Evolutionary conservation across 2,888 invertebrate genomes (phyloP).

Genomic region (Proisotoma minuta): DNA sequence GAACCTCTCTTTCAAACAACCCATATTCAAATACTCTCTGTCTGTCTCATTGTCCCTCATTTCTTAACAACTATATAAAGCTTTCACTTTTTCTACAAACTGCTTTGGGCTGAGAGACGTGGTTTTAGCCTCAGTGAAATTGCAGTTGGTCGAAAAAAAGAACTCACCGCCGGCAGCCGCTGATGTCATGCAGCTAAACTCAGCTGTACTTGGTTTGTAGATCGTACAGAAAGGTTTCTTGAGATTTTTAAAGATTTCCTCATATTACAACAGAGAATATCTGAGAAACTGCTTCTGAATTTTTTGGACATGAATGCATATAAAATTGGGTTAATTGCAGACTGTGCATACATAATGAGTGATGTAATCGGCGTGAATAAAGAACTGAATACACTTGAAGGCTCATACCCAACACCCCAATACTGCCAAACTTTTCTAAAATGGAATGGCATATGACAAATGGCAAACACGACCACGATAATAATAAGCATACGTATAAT

Average conservation of each 20-base stretch:
- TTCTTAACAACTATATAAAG: too few species aligned
- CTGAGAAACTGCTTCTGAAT: constrained; percentile 78
- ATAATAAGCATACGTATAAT: constrained; percentile 85
- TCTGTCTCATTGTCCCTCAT: too few species aligned
- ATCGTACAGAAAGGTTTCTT: constrained; percentile 34
- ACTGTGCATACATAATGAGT: constrained; percentile 82
- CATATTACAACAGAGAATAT: constrained; percentile 62
- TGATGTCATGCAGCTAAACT: constrained; percentile 27
- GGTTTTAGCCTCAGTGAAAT: too few species aligned
- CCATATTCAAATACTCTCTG: too few species aligned
- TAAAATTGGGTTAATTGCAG: constrained; percentile 81
- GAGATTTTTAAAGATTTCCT: constrained; percentile 35
- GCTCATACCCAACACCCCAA: constrained; percentile 67
- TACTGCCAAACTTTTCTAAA: constrained; percentile 82
- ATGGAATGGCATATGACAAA: constrained; percentile 86
- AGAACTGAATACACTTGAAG: constrained; percentile 68
- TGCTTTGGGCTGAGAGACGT: too few species aligned
- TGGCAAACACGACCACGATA: constrained; percentile 79
- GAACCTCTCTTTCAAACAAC: too few species aligned
- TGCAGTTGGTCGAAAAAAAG: background rate
- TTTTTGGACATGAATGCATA: constrained; percentile 81
- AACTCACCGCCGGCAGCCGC: background rate
- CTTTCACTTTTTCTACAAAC: too few species aligned
- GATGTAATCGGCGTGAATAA: constrained; percentile 79
- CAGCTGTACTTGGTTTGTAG: constrained; percentile 33